phyloP scores from a whole-genome alignment of 2,888 invertebrate genomes.

The Eupithecia dodoneata region DNA sequence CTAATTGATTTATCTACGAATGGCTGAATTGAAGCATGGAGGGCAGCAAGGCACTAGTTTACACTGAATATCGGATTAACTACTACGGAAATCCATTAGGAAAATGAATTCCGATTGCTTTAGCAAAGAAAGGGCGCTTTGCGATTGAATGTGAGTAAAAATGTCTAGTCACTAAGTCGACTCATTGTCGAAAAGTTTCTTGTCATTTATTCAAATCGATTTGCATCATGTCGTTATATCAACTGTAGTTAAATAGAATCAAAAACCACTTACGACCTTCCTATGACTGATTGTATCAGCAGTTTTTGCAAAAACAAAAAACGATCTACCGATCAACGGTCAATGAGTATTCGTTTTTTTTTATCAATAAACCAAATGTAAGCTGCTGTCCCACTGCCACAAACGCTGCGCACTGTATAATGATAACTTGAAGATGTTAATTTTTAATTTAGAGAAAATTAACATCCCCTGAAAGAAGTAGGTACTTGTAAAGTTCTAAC shows the following conservation, averaged over 20 bases:
- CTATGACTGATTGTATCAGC: neutral
- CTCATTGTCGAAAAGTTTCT: neutral
- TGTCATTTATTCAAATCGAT: neutral
- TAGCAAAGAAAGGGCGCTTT: slow-evolving; percentile 27
- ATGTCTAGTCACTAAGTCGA: slow-evolving; percentile 25
- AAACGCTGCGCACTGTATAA: no score
- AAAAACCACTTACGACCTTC: neutral
- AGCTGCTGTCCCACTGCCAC: no score
- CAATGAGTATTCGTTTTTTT: no score
- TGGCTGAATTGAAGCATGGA: slow-evolving; percentile 25
- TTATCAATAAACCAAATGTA: neutral
- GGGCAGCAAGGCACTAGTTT: slow-evolving; percentile 33
- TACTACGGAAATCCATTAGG: slow-evolving; percentile 38
- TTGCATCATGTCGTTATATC: neutral
- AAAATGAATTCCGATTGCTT: slow-evolving; percentile 37
- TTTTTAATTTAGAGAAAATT: no score
- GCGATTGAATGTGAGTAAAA: slow-evolving; percentile 29
- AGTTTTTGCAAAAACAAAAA: neutral
- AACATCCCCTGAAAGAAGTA: no score
- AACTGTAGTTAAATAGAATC: neutral
- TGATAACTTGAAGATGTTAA: no score
- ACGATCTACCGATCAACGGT: no score
- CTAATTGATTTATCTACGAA: slow-evolving; percentile 35
- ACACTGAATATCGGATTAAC: slow-evolving; percentile 32
- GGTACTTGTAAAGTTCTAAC: no score